Percentiles rank a stretch among this genome's conserved stretches.
Conservation (phyloP, 1,140 invertebrate species). For the Lysiphlebus fabarum region DNA sequence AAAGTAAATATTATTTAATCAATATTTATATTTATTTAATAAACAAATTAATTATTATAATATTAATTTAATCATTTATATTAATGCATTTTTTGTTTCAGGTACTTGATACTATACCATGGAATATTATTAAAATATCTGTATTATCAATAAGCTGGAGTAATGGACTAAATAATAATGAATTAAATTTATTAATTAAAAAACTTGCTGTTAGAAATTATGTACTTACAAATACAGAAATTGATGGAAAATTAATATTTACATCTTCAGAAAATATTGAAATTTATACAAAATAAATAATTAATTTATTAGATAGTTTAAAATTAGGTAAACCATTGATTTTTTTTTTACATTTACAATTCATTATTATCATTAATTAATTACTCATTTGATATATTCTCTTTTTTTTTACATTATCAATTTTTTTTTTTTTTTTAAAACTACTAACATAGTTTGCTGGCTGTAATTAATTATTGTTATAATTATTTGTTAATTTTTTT, state of each 20-base stretch:
- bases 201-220: slow-evolving; percentile 44
- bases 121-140: slow-evolving; percentile 50
- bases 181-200: slow-evolving; percentile 45
- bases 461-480: slow-evolving; percentile 17
- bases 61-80: neutral
- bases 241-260: slow-evolving; percentile 47
- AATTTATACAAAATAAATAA: slow-evolving; percentile 32
- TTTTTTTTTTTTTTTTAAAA: too few relatives aligned
- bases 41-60: neutral
- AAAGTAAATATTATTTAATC: slow-evolving; percentile 26
- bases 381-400: too few relatives aligned
- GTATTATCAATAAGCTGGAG: slow-evolving; percentile 50
- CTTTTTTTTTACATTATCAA: too few relatives aligned
- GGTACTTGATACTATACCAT: slow-evolving; percentile 52
- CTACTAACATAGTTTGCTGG: neutral
- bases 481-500: slow-evolving; percentile 10
- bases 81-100: slow-evolving; percentile 27
- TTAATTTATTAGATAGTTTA: neutral
- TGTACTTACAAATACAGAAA: slow-evolving; percentile 36
- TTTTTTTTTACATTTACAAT: neutral
- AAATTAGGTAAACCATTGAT: neutral
- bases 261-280: slow-evolving; percentile 44
- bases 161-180: slow-evolving; percentile 42
- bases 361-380: too few relatives aligned
- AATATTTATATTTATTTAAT: neutral